phyloP scores from a whole-genome alignment of 2,113 vertebrate species.

The Misgurnus anguillicaudatus region DNA sequence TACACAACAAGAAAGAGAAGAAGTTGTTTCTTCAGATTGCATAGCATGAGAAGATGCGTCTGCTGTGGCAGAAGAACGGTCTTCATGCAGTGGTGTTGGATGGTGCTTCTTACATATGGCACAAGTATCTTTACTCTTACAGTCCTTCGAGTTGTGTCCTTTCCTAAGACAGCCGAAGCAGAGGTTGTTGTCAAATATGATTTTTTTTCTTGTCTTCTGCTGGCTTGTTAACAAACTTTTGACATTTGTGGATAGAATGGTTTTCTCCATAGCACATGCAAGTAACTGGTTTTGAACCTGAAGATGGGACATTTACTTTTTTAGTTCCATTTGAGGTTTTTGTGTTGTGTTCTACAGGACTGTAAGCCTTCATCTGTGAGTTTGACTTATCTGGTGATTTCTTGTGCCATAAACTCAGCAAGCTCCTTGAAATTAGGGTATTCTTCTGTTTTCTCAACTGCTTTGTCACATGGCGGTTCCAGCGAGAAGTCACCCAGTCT shows the following conservation, averaged over 20 bases:
- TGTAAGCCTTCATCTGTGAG: too few relatives aligned
- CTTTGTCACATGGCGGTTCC: conserved; percentile 52
- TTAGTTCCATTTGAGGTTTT: neutral
- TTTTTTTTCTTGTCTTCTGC: conserved; percentile 41
- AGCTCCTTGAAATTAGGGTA: conserved; percentile 46
- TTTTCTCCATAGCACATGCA: conserved; percentile 49
- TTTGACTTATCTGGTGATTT: neutral
- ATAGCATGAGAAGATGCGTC: neutral
- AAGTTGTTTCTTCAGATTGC: conserved; percentile 26
- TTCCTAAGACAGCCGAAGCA: conserved; percentile 50
- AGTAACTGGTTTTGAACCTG: neutral
- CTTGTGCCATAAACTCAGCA: conserved; percentile 45
- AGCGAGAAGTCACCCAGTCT: conserved; percentile 49
- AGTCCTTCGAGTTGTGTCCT: conserved; percentile 50
- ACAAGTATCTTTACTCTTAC: conserved; percentile 38
- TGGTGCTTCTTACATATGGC: conserved; percentile 31
- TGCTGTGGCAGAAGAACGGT: conserved; percentile 2
- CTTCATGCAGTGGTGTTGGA: conserved; percentile 52
- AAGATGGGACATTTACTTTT: neutral
- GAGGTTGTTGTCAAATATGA: conserved; percentile 44
- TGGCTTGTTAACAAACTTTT: conserved; percentile 15
- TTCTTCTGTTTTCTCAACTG: conserved; percentile 11
- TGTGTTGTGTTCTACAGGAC: neutral
- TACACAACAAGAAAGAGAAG: conserved; percentile 8
- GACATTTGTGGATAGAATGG: conserved; percentile 53